Evolutionary conservation across 2,113 vertebrate genomes (phyloP).

Genomic region (Raja brachyura): DNA sequence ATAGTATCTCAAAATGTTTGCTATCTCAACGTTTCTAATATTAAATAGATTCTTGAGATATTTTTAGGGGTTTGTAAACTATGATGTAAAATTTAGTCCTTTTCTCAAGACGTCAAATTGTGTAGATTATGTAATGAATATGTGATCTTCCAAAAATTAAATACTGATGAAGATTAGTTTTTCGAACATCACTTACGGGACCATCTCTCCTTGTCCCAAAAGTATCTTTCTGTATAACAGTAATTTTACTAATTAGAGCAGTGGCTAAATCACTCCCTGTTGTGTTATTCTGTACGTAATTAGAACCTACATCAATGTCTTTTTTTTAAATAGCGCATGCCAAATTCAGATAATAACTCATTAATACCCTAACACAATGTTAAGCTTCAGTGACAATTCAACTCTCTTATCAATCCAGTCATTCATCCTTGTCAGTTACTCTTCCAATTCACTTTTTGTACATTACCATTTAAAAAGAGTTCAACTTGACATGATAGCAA

Average conservation of each 20-base stretch:
- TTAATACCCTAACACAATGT: background rate
- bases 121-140: slow-evolving; percentile 23
- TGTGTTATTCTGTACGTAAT: slow-evolving; percentile 14
- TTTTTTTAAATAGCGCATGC: background rate
- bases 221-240: slow-evolving; percentile 12
- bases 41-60: background rate
- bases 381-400: background rate
- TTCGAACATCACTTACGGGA: slow-evolving; percentile 9
- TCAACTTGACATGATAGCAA: background rate
- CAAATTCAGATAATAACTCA: background rate
- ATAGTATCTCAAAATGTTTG: background rate
- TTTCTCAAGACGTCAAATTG: background rate
- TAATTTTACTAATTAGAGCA: slow-evolving; percentile 31
- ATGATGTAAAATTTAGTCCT: background rate
- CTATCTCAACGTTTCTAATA: background rate
- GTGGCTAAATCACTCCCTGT: slow-evolving; percentile 16
- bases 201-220: background rate
- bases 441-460: background rate
- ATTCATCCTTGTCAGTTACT: background rate
- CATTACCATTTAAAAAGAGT: background rate
- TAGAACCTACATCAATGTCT: slow-evolving; percentile 18
- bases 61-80: background rate
- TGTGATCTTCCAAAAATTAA: slow-evolving; percentile 15
- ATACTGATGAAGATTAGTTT: slow-evolving; percentile 19
- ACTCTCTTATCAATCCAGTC: background rate